A percentile compares a stretch with the other conserved stretches of the same genome.
phyloP scores from a whole-genome alignment of 2,797 vertebrate genomes.

The Arnoldichthys spilopterus region DNA sequence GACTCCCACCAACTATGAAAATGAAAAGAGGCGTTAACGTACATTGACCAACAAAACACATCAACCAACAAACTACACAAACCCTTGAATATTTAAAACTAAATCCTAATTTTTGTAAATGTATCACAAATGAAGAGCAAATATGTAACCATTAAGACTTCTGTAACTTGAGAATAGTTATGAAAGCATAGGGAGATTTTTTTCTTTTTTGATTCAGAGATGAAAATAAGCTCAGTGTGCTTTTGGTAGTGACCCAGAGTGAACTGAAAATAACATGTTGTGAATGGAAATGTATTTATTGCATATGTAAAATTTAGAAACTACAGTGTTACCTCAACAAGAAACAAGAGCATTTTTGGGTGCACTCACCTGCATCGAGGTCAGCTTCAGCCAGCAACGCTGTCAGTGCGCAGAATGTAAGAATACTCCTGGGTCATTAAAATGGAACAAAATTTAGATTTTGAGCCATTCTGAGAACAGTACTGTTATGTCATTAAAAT shows the following conservation, averaged over 20 bases:
- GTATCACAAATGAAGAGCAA: not conserved
- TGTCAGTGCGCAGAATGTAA: slow-evolving; percentile 69
- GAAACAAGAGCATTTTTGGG: no score
- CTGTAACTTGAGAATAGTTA: not conserved
- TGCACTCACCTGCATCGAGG: slow-evolving; percentile 63
- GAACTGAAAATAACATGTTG: not conserved
- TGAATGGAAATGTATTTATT: not conserved
- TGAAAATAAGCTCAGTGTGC: not conserved
- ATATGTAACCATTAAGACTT: not conserved
- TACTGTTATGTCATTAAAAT: not conserved
- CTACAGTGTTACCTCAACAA: no score
- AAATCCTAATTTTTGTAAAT: not conserved
- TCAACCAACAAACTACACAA: not conserved
- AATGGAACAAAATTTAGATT: not conserved
- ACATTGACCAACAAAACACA: not conserved
- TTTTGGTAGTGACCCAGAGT: not conserved
- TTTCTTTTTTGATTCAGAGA: not conserved
- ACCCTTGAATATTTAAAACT: not conserved
- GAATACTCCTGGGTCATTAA: slow-evolving; percentile 68
- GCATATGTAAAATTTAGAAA: not conserved
- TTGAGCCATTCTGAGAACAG: not conserved
- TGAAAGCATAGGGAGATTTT: no score
- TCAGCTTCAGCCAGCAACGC: slow-evolving; percentile 72
- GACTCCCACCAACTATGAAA: slow-evolving; percentile 64
- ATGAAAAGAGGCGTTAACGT: slow-evolving; percentile 8